These are phyloP conservation scores for Varecia variegata DNA, from an alignment of 2,797 vertebrate genomes.

Conservation along the genomic window DNA sequence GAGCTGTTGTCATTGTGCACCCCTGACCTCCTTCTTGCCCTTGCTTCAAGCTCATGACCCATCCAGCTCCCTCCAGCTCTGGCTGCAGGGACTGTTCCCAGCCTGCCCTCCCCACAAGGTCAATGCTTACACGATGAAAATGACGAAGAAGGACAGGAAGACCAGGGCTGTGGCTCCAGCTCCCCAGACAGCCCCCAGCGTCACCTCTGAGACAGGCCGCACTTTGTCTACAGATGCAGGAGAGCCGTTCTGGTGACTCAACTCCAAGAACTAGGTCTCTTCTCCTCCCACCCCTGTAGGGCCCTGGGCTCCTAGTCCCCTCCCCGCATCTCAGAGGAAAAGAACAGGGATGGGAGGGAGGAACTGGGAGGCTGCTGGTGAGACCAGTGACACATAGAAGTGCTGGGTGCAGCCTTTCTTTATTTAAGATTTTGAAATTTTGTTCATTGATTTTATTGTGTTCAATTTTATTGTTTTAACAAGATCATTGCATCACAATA, in stretches of 20 bases:
- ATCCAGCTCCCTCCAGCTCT: neutral
- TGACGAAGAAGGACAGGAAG: neutral
- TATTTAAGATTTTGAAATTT: neutral
- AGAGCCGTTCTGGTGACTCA: too few relatives aligned
- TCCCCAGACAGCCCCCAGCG: neutral
- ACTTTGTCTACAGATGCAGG: neutral
- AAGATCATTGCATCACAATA: neutral
- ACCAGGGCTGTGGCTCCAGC: neutral
- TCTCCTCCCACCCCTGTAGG: neutral
- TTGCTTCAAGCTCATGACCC: neutral
- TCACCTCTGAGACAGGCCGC: accelerated
- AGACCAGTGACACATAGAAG: neutral
- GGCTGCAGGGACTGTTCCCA: neutral
- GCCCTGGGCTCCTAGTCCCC: too few relatives aligned
- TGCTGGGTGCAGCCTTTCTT: neutral
- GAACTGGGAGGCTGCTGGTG: too few relatives aligned
- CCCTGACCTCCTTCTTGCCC: neutral
- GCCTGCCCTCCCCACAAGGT: neutral
- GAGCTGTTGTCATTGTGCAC: neutral
- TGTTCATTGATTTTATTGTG: neutral
- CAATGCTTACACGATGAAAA: neutral
- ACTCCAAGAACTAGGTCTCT: too few relatives aligned
- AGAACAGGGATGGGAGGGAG: neutral
- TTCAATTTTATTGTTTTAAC: neutral
- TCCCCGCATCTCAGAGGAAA: too few relatives aligned